These are phyloP conservation scores for Nothocercus nigrocapillus DNA, from an alignment of 2,113 vertebrate genomes.

Conservation along the genomic window DNA sequence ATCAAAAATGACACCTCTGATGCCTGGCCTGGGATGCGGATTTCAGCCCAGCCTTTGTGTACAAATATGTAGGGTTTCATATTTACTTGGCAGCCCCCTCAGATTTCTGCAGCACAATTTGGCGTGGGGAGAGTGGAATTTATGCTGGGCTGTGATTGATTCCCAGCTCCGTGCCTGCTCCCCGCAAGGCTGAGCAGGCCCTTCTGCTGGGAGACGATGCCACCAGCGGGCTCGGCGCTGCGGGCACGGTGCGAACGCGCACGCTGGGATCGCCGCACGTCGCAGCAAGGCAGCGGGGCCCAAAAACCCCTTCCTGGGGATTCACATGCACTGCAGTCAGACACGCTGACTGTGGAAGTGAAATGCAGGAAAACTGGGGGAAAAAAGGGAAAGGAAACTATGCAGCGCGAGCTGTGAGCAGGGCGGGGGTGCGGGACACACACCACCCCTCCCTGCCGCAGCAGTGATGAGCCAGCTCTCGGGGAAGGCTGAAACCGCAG, in stretches of 20 bases:
- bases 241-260: neutral
- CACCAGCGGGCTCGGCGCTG: rapidly evolving
- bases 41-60: slow-evolving; percentile 54
- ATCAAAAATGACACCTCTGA: slow-evolving; percentile 73
- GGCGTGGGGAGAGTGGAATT: neutral
- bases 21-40: slow-evolving; percentile 39
- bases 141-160: neutral
- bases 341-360: no score
- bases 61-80: slow-evolving; percentile 58
- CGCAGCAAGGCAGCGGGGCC: neutral
- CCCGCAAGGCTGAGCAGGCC: rapidly evolving
- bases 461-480: neutral
- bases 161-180: neutral
- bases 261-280: rapidly evolving
- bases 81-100: neutral
- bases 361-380: no score
- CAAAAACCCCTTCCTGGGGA: no score
- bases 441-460: rapidly evolving
- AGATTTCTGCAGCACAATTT: slow-evolving; percentile 8
- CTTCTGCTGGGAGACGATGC: neutral
- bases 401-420: no score
- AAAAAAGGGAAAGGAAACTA: no score
- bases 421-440: rapidly evolving
- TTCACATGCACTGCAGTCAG: no score
- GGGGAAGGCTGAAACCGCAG: neutral